Evolutionary conservation across 1,140 invertebrate species (phyloP), one percentile per base, ranked within the genome.

Genomic region (Magallana angulata): DNA sequence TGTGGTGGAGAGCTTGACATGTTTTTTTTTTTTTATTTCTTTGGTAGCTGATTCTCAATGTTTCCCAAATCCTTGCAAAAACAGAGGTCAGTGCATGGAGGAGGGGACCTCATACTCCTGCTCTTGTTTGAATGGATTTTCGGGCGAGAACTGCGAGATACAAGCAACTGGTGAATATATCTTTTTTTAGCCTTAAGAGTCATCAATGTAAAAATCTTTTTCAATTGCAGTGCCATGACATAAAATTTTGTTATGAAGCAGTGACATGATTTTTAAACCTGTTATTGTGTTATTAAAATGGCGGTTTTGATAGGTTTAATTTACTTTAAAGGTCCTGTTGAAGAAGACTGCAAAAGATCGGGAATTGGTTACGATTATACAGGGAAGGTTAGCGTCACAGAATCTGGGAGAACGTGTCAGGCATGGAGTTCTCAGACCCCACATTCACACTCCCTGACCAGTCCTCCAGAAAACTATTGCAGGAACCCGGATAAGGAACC

Each of bases 361-460:
- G 11, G 48, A 12, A 57, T 0, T 8, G 86, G 86, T 4, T 12
- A 7, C 2, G 62, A 84, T 14, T 87, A 87, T 71, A 68, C 6
- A 7, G 86, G 86, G 1, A 84, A 30, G 24, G 58, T 84, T 5
- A 71, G 24, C 24, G 60, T 62, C 1, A 87, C 86, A 16, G 48
- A 84, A 30, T 59, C 60, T 12, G 86, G 86, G 11, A 57, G 59
- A n/a, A 30, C 48, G 58, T 87, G 86, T 24, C 86, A 87, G 18
- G n/a, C 12, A 36, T 87, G 86, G 86, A 36, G 16, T 4, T 56
- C 30, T 8, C 64, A 83, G 48, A 24, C 48, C 18, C 86, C 86
- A 0, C 86, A 87, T 71, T 24, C n/a, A 7, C 86, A 87, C 58
- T 57, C 24, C 12, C 16, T 59, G 1, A 30, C n/a, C 1, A 57